These are phyloP conservation scores for Meteorus colon DNA, from an alignment of 2,888 invertebrate genomes.

Conservation along the genomic window DNA sequence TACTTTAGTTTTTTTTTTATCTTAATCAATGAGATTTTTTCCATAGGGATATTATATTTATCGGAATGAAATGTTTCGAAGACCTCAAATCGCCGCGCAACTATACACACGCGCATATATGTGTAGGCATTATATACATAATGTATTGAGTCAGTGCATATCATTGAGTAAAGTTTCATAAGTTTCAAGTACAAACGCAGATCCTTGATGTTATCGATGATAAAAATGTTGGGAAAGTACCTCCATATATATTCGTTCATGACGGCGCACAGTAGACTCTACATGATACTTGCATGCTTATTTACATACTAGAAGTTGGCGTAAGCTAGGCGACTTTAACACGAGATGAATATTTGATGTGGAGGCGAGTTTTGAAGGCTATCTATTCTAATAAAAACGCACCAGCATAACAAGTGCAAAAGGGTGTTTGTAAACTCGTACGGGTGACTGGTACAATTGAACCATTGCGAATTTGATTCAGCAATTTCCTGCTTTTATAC, in stretches of 20 bases:
- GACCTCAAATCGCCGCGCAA: too few species aligned
- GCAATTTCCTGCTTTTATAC: constrained; percentile 59
- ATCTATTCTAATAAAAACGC: constrained; percentile 72
- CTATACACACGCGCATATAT: not conserved
- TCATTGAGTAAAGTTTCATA: not conserved
- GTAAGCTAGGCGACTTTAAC: constrained; percentile 46
- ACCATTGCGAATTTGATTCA: constrained; percentile 79
- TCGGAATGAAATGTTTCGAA: too few species aligned
- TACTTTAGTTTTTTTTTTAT: too few species aligned
- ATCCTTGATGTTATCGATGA: constrained; percentile 25
- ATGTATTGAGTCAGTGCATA: not conserved
- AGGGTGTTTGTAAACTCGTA: constrained; percentile 94
- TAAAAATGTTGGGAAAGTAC: not conserved
- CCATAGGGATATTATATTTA: too few species aligned
- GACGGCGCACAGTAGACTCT: not conserved
- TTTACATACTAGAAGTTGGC: constrained; percentile 30
- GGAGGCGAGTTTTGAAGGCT: constrained; percentile 42
- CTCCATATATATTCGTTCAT: not conserved
- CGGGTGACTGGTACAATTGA: constrained; percentile 95
- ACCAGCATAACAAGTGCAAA: constrained; percentile 98
- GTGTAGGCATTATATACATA: not conserved
- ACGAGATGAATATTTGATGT: constrained; percentile 49
- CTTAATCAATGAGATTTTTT: too few species aligned
- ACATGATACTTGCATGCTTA: not conserved
- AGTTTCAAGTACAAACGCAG: constrained; percentile 20